Conservation (phyloP, 2,797 vertebrate species). For the Mormyrus proboscirostris region DNA sequence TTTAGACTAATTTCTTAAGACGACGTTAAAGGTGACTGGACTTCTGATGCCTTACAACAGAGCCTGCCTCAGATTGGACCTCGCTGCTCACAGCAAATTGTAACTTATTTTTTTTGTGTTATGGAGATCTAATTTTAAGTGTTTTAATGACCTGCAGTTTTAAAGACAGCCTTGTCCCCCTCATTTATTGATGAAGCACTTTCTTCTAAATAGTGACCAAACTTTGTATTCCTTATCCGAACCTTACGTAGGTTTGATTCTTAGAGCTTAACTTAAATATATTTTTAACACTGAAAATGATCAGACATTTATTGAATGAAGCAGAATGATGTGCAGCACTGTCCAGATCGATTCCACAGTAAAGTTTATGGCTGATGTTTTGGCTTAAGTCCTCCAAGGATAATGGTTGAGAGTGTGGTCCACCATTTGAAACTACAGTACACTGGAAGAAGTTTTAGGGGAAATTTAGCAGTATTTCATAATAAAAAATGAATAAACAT, state of each 20-base stretch:
- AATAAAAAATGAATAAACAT: constrained; percentile 65
- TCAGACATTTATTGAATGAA: constrained; percentile 49
- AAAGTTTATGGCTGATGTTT: constrained; percentile 53
- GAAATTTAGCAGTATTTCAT: constrained; percentile 68
- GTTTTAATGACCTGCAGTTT: constrained; percentile 53
- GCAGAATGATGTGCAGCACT: constrained; percentile 51
- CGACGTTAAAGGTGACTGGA: constrained; percentile 49
- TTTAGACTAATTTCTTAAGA: constrained; percentile 64
- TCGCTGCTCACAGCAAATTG: constrained; percentile 39
- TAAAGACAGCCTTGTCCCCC: constrained; percentile 39
- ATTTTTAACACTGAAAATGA: constrained; percentile 26
- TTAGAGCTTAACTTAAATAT: constrained; percentile 34
- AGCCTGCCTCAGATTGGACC: constrained; percentile 63
- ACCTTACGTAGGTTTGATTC: constrained; percentile 1
- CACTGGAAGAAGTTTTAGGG: constrained; percentile 64
- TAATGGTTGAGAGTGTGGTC: constrained; percentile 39
- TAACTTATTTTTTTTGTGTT: constrained; percentile 49
- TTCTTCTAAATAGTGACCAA: constrained; percentile 57
- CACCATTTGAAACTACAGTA: constrained; percentile 42
- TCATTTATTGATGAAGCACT: constrained; percentile 69
- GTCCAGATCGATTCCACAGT: constrained; percentile 47
- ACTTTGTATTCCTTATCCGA: constrained; percentile 25
- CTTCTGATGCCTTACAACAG: constrained; percentile 68
- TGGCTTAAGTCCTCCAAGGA: constrained; percentile 46
- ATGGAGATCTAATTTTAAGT: constrained; percentile 43